Conservation (phyloP, 2,888 invertebrate species). For the Leucoptera coffeella region DNA sequence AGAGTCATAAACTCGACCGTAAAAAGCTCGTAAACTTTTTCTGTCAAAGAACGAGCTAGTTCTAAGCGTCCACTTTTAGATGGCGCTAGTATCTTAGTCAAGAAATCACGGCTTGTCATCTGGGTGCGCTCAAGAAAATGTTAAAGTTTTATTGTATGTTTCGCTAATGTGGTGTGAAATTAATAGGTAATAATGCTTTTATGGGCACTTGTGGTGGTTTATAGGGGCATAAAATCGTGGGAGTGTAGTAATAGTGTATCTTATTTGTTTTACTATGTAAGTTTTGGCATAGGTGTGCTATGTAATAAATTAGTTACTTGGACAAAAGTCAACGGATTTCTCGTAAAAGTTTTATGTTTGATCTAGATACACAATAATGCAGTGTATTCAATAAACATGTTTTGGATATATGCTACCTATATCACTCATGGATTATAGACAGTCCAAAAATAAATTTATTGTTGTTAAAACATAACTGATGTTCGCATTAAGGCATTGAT, state of each 20-base stretch:
- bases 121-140: slow-evolving; percentile 20
- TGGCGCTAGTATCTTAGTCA: slow-evolving; percentile 8
- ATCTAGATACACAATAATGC: no score
- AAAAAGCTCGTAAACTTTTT: slow-evolving; percentile 47
- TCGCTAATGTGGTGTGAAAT: slow-evolving; percentile 54
- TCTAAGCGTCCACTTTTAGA: no score
- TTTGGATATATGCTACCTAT: no score
- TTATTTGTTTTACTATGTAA: slow-evolving; percentile 44
- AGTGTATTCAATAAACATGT: no score
- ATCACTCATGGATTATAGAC: no score
- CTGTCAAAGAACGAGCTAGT: slow-evolving; percentile 16
- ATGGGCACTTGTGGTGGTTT: slow-evolving; percentile 43
- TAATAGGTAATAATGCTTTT: slow-evolving; percentile 52
- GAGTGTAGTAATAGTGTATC: slow-evolving; percentile 27
- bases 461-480: no score
- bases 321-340: no score
- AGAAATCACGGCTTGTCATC: slow-evolving; percentile 33
- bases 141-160: slow-evolving; percentile 51
- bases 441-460: no score
- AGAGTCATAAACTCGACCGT: slow-evolving; percentile 35
- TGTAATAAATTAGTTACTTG: no score
- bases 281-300: slow-evolving; percentile 27
- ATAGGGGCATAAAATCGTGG: slow-evolving; percentile 36
- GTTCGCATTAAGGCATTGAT: no score
- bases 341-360: no score